Base-by-base conservation (phyloP, 1,140 invertebrate genomes). In the Triops cancriformis region DNA sequence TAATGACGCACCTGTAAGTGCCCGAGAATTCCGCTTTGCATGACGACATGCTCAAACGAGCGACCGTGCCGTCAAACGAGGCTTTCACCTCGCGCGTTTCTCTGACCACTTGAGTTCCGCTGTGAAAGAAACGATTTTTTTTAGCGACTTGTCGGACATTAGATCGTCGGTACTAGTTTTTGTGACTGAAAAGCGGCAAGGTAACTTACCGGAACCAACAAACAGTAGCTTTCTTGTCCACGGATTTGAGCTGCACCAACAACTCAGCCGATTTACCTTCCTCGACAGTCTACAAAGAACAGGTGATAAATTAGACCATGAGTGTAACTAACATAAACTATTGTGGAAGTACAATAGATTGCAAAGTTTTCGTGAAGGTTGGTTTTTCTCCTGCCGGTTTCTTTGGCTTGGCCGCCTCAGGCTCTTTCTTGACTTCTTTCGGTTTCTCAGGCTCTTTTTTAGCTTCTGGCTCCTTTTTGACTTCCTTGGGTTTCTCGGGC, bases 191-290 rank as follows among this genome's bases (percentile, higher is more conserved):
- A 45, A 14, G 31, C 31, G 7, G 2, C 31, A 37, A 37, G 31
- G 2, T 37, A 31, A 83, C 85, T 83, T 85, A 90, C 88, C 91
- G 94, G 82, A 91, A 94, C 94, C 94, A 96, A n/a, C 89, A 91
- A 26, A 95, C 88, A 80, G 89, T 92, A 78, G 91, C 90, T 79
- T 91, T 92, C 80, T 91, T 92, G 82, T 95, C 92, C 1, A 87
- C 85, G 76, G 89, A 89, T 80, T 90, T 88, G 1, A 96, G 86
- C 77, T 88, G 89, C 73, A 91, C 90, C 23, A 90, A 84, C 75
- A 96, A 91, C 85, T 95, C 93, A 11, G 90, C 89, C 64, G 90
- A 89, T 82, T 93, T 91, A 41, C 91, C 91, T 88, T 93, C 92
- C 83, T 89, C 88, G 14, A 90, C 87, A 76, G 87, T 90, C 88